These are phyloP conservation scores for Hycleus phaleratus DNA, from an alignment of 1,140 invertebrate genomes.

Conservation along the genomic window DNA sequence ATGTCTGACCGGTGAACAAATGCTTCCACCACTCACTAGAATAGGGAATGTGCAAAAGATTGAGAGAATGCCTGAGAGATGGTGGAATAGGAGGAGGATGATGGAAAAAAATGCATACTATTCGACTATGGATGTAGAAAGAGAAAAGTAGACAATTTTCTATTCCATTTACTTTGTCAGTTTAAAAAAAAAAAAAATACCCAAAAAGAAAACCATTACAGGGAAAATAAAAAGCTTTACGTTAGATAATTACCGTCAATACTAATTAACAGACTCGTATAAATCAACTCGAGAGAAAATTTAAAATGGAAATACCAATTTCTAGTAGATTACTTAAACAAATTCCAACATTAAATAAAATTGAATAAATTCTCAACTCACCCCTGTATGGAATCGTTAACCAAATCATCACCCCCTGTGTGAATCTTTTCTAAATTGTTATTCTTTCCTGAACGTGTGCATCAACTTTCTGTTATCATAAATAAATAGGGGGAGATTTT, in stretches of 20 bases:
- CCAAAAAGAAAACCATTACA: background rate
- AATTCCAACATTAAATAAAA: no score
- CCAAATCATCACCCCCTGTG: no score
- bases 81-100: no score
- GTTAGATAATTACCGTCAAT: constrained; percentile 31
- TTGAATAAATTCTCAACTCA: no score
- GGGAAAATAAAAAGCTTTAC: constrained; percentile 22
- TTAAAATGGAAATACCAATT: constrained; percentile 19
- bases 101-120: constrained; percentile 37
- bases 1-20: constrained; percentile 36
- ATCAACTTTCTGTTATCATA: no score
- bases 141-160: constrained; percentile 37
- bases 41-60: constrained; percentile 37
- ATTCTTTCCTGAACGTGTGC: no score
- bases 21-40: constrained; percentile 17
- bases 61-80: constrained; percentile 23
- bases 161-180: constrained; percentile 37
- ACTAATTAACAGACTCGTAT: constrained; percentile 30
- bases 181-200: constrained; percentile 1
- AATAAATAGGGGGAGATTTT: no score
- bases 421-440: no score
- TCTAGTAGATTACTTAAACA: constrained; percentile 1
- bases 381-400: no score
- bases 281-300: constrained; percentile 23
- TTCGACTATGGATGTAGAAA: constrained; percentile 22